A percentile compares a stretch with the other conserved stretches of the same genome.
Conservation (phyloP, 2,888 invertebrate species). For the Branchipolynoe longqiensis region DNA sequence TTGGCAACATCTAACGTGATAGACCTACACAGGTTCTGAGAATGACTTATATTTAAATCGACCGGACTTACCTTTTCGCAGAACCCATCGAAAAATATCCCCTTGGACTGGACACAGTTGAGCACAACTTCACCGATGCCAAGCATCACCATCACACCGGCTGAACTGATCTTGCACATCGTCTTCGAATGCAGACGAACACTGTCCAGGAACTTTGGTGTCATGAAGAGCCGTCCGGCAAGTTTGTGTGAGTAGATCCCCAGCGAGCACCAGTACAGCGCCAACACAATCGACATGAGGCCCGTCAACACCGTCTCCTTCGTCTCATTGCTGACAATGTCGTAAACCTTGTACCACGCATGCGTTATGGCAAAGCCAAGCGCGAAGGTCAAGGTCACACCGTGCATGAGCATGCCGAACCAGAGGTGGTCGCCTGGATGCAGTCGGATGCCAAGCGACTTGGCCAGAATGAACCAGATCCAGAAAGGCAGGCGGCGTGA, state of each 20-base stretch:
- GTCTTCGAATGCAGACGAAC: conserved; percentile 82
- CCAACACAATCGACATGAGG: conserved; percentile 77
- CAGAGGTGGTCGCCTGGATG: conserved; percentile 72
- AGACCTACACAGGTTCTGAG: too few species aligned
- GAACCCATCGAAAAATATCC: conserved; percentile 1
- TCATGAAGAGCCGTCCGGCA: conserved; percentile 80
- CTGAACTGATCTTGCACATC: conserved; percentile 81
- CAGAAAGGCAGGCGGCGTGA: conserved; percentile 78
- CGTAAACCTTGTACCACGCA: conserved; percentile 76
- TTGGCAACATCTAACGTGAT: too few species aligned
- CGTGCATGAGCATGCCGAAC: conserved; percentile 76
- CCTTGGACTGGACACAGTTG: conserved; percentile 66
- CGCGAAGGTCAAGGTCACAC: conserved; percentile 75
- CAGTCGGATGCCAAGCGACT: conserved; percentile 76
- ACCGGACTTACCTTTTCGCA: conserved; percentile 60
- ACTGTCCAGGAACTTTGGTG: conserved; percentile 80
- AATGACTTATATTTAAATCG: too few species aligned
- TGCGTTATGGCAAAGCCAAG: conserved; percentile 75
- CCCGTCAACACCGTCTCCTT: conserved; percentile 79
- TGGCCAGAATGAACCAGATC: conserved; percentile 79
- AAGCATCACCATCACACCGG: conserved; percentile 75
- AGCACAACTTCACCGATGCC: conserved; percentile 72
- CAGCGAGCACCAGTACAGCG: conserved; percentile 80
- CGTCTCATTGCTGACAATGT: conserved; percentile 77
- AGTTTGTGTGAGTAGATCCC: conserved; percentile 82